These are phyloP conservation scores for Crotalus tigris DNA, from an alignment of 2,113 vertebrate genomes.

Conservation along the genomic window DNA sequence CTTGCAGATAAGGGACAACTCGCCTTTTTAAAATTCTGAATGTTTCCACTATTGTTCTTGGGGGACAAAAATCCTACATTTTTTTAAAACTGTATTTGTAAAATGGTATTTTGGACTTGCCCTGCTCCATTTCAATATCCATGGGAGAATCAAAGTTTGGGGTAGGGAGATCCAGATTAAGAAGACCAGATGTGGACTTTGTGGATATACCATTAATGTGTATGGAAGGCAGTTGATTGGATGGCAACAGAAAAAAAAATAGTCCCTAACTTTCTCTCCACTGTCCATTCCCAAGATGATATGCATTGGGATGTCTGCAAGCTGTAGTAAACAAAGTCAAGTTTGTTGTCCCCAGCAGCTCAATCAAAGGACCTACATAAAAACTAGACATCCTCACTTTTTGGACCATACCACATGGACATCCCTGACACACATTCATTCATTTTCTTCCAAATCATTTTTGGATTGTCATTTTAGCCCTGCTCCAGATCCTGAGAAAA, in stretches of 20 bases:
- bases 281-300: background rate
- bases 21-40: background rate
- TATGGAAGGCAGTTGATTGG: background rate
- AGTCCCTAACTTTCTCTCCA: background rate
- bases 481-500: too few relatives aligned
- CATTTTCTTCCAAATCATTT: background rate
- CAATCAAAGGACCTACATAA: background rate
- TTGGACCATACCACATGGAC: background rate
- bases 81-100: background rate
- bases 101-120: background rate
- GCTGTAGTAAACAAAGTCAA: background rate
- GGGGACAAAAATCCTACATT: background rate
- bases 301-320: background rate
- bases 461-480: background rate
- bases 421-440: too few relatives aligned
- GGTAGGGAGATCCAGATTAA: background rate
- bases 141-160: background rate
- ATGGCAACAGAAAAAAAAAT: background rate
- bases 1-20: background rate
- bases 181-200: background rate
- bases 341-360: background rate
- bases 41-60: background rate
- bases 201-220: background rate
- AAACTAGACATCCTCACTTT: background rate
- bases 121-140: background rate